Percentiles rank a stretch among this genome's conserved stretches.
phyloP scores from a whole-genome alignment of 2,888 invertebrate genomes.

The Limenitis camilla region DNA sequence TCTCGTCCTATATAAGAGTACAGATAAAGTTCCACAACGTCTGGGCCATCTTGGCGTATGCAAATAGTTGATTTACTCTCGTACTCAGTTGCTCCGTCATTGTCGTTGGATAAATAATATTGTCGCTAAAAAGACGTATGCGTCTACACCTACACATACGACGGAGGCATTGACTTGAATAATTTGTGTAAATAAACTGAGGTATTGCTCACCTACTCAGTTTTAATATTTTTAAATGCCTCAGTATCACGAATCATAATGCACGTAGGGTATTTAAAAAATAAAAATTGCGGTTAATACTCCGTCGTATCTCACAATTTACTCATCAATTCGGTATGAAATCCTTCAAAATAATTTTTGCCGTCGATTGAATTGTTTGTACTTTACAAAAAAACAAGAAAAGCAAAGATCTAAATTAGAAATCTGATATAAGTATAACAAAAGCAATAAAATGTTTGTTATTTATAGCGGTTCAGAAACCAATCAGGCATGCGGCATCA shows the following conservation, averaged over 20 bases:
- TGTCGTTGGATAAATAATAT: slow-evolving; percentile 54
- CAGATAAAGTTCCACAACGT: slow-evolving; percentile 20
- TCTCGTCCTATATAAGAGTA: slow-evolving; percentile 15
- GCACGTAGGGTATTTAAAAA: no score
- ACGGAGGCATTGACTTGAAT: slow-evolving; percentile 54
- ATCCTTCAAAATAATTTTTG: no score
- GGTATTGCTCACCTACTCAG: no score
- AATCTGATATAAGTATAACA: slow-evolving; percentile 17
- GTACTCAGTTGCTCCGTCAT: slow-evolving; percentile 39
- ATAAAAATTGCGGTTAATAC: not conserved
- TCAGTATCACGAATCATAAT: no score
- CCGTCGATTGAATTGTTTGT: no score
- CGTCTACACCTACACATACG: no score
- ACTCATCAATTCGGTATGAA: no score
- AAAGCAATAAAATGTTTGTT: slow-evolving; percentile 36
- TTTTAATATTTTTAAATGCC: no score
- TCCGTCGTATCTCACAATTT: no score
- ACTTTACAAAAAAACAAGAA: no score
- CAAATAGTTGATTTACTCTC: slow-evolving; percentile 69
- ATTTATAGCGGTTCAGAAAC: slow-evolving; percentile 36
- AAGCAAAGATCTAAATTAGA: not conserved
- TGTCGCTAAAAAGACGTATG: slow-evolving; percentile 49
- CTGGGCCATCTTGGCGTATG: slow-evolving; percentile 30
- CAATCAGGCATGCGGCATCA: slow-evolving; percentile 55
- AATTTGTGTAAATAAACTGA: no score